phyloP scores from a whole-genome alignment of 2,797 vertebrate genomes.

The Benthosema pterotum region DNA sequence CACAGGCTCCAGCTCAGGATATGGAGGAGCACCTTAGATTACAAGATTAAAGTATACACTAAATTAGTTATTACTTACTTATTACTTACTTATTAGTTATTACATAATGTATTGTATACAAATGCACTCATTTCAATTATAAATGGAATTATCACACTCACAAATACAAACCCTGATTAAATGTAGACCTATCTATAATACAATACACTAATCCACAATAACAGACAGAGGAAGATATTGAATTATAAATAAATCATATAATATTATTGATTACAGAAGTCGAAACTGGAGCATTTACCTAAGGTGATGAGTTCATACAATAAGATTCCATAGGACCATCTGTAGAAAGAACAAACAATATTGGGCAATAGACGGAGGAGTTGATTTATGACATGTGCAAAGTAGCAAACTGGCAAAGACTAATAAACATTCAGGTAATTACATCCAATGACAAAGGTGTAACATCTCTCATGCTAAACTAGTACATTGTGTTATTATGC shows the following conservation, averaged over 20 bases:
- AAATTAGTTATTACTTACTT: no score
- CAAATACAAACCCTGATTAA: no score
- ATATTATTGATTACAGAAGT: background rate
- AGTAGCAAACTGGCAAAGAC: background rate
- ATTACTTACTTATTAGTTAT: no score
- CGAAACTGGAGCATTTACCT: constrained; percentile 54
- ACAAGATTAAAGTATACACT: background rate
- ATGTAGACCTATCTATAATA: no score
- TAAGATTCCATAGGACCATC: constrained; percentile 81
- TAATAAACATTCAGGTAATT: background rate
- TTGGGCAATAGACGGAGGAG: background rate
- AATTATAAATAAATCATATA: no score
- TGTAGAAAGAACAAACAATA: constrained; percentile 28
- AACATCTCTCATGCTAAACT: no score
- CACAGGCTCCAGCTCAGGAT: constrained; percentile 72
- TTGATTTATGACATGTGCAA: background rate
- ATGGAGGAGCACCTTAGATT: constrained; percentile 73
- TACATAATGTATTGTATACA: no score
- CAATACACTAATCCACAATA: no score
- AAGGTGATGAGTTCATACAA: constrained; percentile 78
- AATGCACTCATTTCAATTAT: background rate
- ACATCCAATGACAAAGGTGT: background rate
- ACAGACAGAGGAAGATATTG: no score
- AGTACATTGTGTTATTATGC: background rate
- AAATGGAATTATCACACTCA: no score